These are phyloP conservation scores for Penaeus chinensis DNA, from an alignment of 1,140 invertebrate genomes.

Conservation along the genomic window DNA sequence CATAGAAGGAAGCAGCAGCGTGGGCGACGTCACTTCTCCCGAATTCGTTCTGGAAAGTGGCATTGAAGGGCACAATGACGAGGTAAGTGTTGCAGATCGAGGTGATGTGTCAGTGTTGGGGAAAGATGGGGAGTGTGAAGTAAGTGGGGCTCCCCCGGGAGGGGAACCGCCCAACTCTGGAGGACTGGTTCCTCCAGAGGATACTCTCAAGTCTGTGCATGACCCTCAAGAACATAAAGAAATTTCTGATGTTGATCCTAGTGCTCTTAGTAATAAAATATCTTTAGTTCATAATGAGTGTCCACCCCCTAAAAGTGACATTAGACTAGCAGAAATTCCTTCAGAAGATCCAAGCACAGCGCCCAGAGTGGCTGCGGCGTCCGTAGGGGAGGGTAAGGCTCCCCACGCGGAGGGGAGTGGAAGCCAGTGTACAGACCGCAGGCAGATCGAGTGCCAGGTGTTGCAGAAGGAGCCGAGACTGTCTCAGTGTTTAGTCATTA, in stretches of 20 bases:
- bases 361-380: not conserved
- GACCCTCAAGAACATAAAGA: not conserved
- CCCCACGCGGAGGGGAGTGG: not conserved
- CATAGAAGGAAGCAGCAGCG: too few species aligned
- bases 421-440: conserved; percentile 2
- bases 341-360: too few species aligned
- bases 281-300: too few species aligned
- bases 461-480: conserved; percentile 51
- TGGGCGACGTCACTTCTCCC: too few species aligned
- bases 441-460: conserved; percentile 53
- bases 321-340: too few species aligned
- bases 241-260: too few species aligned
- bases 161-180: conserved; percentile 30
- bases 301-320: not conserved
- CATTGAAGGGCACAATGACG: not conserved
- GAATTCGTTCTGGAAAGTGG: too few species aligned
- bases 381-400: not conserved
- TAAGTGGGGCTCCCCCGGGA: conserved; percentile 22
- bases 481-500: conserved; percentile 58
- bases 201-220: not conserved
- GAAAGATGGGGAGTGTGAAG: conserved; percentile 24
- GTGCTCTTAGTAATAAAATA: too few species aligned
- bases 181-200: conserved; percentile 34
- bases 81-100: not conserved
- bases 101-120: conserved; percentile 12